Evolutionary conservation across 2,113 vertebrate genomes (phyloP).

Genomic region (Clinocottus analis): DNA sequence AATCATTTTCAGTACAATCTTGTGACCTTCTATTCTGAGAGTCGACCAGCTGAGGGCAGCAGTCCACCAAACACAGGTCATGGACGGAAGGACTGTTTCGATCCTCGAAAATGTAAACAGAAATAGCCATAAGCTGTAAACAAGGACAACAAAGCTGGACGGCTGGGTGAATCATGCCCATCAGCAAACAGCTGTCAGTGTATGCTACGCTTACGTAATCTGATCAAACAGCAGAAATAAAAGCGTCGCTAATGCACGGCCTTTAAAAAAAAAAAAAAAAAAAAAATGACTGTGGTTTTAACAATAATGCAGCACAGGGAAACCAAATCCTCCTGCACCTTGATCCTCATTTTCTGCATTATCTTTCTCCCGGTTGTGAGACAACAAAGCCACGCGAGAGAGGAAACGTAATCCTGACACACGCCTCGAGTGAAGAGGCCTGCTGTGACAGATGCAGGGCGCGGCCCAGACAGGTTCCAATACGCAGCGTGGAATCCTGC

Average conservation of each 20-base stretch:
- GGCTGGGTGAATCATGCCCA: background rate
- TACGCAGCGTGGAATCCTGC: constrained; percentile 70
- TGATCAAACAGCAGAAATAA: background rate
- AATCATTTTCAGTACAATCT: background rate
- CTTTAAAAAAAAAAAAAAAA: constrained; percentile 31
- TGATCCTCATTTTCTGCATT: constrained; percentile 6
- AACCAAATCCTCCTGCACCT: constrained; percentile 24
- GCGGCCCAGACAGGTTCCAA: constrained; percentile 68
- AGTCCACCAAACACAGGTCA: background rate
- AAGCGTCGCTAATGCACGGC: background rate
- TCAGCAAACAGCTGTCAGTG: background rate
- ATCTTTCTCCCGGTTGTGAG: constrained; percentile 7
- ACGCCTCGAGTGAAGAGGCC: constrained; percentile 26
- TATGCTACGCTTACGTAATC: background rate
- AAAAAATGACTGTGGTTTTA: background rate
- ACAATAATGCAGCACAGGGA: constrained; percentile 20
- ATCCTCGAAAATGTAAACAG: background rate
- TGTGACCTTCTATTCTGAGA: background rate
- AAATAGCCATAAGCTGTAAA: background rate
- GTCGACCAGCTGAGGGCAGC: constrained; percentile 55
- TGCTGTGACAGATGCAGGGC: constrained; percentile 28
- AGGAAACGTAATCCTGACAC: constrained; percentile 2
- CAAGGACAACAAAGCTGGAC: background rate
- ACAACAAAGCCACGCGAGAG: background rate
- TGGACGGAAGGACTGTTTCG: background rate